These are phyloP conservation scores for Momotus momota DNA, from an alignment of 2,797 vertebrate genomes.

Conservation along the genomic window DNA sequence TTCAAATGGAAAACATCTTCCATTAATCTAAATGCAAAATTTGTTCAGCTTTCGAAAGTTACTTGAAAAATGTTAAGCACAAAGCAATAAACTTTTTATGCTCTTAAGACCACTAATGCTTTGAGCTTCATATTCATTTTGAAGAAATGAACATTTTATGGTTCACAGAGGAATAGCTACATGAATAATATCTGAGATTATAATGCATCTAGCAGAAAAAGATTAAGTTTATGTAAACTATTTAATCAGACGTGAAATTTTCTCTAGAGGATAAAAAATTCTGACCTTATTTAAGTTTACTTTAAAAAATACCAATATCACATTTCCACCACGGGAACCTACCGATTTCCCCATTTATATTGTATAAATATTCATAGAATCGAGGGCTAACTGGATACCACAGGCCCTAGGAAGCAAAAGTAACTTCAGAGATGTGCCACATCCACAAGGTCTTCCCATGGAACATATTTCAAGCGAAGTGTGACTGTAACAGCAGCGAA, in stretches of 20 bases:
- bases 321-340: slow-evolving; percentile 67
- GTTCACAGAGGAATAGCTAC: slow-evolving; percentile 86
- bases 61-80: slow-evolving; percentile 86
- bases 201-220: slow-evolving; percentile 83
- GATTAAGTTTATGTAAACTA: slow-evolving; percentile 88
- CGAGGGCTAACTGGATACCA: slow-evolving; percentile 40
- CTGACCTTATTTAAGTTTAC: slow-evolving; percentile 82
- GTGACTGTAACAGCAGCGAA: background rate
- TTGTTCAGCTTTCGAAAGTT: slow-evolving; percentile 83
- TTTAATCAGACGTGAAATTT: slow-evolving; percentile 86
- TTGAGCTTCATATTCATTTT: slow-evolving; percentile 86
- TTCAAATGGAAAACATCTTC: slow-evolving; percentile 85
- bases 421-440: background rate
- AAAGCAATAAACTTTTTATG: slow-evolving; percentile 87
- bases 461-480: background rate
- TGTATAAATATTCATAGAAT: slow-evolving; percentile 71
- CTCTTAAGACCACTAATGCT: slow-evolving; percentile 86
- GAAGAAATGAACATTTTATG: slow-evolving; percentile 87
- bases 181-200: slow-evolving; percentile 86
- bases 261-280: slow-evolving; percentile 82
- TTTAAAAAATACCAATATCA: slow-evolving; percentile 77
- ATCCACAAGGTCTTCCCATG: rapidly evolving
- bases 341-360: slow-evolving; percentile 61
- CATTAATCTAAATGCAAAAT: slow-evolving; percentile 89
- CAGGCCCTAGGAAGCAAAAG: slow-evolving; percentile 1